These are phyloP conservation scores for Perca fluviatilis DNA, from an alignment of 2,113 vertebrate genomes.

Conservation along the genomic window DNA sequence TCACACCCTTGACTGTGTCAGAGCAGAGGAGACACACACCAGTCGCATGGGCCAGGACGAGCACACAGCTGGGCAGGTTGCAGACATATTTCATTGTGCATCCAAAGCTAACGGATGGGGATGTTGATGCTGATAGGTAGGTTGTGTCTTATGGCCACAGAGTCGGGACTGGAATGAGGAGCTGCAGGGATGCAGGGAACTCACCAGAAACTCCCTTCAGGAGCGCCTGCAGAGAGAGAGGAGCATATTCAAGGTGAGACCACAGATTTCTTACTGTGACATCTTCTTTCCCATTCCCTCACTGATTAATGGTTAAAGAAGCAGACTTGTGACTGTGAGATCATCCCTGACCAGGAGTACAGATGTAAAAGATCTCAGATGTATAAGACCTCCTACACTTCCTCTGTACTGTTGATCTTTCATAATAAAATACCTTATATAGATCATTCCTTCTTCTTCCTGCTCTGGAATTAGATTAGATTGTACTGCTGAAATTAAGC, in stretches of 20 bases:
- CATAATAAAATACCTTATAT: background rate
- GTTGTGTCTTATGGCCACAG: slow-evolving; percentile 76
- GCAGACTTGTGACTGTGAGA: background rate
- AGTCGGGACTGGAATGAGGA: slow-evolving; percentile 97
- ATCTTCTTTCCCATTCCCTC: background rate
- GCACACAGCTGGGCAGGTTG: slow-evolving; percentile 94
- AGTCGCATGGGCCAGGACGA: slow-evolving; percentile 92
- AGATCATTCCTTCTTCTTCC: background rate
- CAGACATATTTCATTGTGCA: background rate
- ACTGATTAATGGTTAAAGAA: background rate
- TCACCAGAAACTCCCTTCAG: slow-evolving; percentile 89
- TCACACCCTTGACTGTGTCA: slow-evolving; percentile 92
- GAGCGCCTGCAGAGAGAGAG: slow-evolving; percentile 92
- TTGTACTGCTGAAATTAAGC: background rate
- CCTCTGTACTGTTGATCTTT: slow-evolving; percentile 1
- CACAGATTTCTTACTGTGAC: background rate
- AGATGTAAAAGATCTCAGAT: background rate
- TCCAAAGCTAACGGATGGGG: background rate
- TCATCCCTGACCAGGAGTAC: background rate
- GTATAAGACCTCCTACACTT: background rate
- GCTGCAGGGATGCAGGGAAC: slow-evolving; percentile 92
- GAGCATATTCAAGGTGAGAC: slow-evolving; percentile 92
- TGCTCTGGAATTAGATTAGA: background rate
- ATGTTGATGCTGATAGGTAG: slow-evolving; percentile 20
- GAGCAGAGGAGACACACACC: slow-evolving; percentile 91